These are phyloP conservation scores for Sminthurinus aureus DNA, from an alignment of 2,888 invertebrate species.

Conservation along the genomic window DNA sequence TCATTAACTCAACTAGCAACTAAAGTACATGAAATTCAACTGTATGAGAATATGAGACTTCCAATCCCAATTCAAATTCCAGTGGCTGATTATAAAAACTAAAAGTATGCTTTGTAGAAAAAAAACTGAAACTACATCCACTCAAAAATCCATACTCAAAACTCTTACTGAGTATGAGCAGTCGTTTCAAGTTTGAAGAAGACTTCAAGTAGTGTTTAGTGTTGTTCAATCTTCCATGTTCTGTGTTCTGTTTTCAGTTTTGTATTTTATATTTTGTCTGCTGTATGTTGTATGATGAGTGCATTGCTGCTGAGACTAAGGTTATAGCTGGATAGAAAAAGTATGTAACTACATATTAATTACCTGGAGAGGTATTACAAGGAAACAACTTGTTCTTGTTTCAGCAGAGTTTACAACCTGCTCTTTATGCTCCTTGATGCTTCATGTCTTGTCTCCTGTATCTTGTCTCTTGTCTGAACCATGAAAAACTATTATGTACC, in stretches of 20 bases:
- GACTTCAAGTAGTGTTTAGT: background rate
- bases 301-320: background rate
- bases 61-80: background rate
- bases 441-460: too few species aligned
- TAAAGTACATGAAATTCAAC: too few species aligned
- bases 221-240: too few species aligned
- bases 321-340: too few species aligned
- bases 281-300: background rate
- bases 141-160: too few species aligned
- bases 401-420: background rate
- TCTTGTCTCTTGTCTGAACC: background rate
- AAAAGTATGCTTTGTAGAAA: background rate
- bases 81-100: background rate
- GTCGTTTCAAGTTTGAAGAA: background rate
- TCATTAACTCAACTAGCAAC: too few species aligned
- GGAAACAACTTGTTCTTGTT: slow-evolving; percentile 1
- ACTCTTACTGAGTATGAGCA: too few species aligned
- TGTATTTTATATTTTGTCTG: too few species aligned
- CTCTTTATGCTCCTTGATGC: background rate
- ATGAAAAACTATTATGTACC: background rate
- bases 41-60: background rate
- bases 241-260: too few species aligned
- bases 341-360: background rate
- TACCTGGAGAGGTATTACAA: background rate
- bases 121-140: background rate